Base-by-base conservation (phyloP, 35 echinoderm and acorn worm genomes). In the Heliocidaris tuberculata region DNA sequence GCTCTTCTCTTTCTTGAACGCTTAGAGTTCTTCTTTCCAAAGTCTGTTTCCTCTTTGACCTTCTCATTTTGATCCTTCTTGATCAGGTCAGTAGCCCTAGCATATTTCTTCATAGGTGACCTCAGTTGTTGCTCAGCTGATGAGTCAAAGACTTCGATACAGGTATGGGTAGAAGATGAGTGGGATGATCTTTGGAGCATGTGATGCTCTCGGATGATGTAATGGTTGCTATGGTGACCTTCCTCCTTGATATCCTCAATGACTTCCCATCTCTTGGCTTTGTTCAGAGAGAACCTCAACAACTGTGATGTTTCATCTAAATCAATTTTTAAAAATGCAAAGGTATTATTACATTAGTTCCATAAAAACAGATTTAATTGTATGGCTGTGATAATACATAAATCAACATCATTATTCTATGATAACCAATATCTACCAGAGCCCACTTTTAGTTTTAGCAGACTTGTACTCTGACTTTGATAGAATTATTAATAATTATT, bases 161-260 rank as follows among this genome's bases (percentile, higher is more conserved):
- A 93, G 29, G 91, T n/a, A 42, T 48, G 29, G 32, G 16, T 0
- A 48, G 91, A 13, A 13, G 10, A 50, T 5, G 9, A 31, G 5
- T n/a, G 16, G 13, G 47, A 48, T 78, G 65, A 29, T 4, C 65
- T 21, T 7, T 78, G 24, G 30, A 49, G 48, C 19, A 93, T 50
- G 91, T 93, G 91, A 93, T 93, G 91, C 24, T 93, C 91, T 93
- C 11, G n/a, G 91, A 93, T 48, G 50, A 93, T 93, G 91, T 31
- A 48, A 31, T 93, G 91, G 91, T 93, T 93, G 11, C 48, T 31
- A 93, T 93, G 50, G 91, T 52, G n/a, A 93, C 48, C 32, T 42
- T 49, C 50, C 16, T 93, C 91, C 50, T 93, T 93, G 16, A 93
- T 52, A 13, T 93, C 91, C 6, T 49, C 50, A 93, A 93, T 52